Evolutionary conservation across 2,113 vertebrate genomes (phyloP), one percentile per base, ranked within the genome.

Genomic region (Aviceda subcristata): DNA sequence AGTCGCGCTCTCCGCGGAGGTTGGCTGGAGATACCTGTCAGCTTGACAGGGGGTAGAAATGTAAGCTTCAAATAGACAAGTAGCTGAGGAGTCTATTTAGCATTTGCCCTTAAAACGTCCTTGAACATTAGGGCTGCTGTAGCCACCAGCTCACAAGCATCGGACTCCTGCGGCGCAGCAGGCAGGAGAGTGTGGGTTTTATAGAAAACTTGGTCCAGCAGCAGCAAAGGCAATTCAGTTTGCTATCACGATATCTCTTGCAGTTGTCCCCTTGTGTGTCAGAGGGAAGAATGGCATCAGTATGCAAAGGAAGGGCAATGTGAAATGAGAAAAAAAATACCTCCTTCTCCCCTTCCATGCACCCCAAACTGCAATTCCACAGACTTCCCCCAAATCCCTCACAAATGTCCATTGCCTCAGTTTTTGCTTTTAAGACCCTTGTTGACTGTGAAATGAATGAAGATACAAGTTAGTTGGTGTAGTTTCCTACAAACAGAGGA

Each of bases 131-230:
- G 92, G 96, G 95, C 88, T 96, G 64, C 95, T 36, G 83, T 81
- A 86, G 90, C 91, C 95, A 97, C 94, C 93, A 96, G 95, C 86
- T 94, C 26, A 77, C 38, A 95, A 88, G 79, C 80, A 53, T 41
- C 51, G 76, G 83, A 73, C 94, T 96, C 92, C 97, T 59, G 92
- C 64, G 24, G 76, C 19, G 7, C 90, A 87, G 85, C 71, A 48
- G 96, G 96, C 94, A 97, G 97, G 96, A 96, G 95, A 60, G 13
- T 5, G 87, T 69, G 96, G 82, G 53, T 92, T 97, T 95, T 57
- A n/a, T 46, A 92, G 90, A 95, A 88, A 97, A 96, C 94, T 93
- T 98, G 97, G 97, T 97, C 96, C 97, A 98, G 97, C 97, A 97
- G 96, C 95, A 98, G 94, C 79, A 92, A 98, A 98, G 95, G 94